A percentile compares a stretch with the other conserved stretches of the same genome.
Evolutionary conservation across 2,888 invertebrate genomes (phyloP).

Genomic region (Lepeophtheirus nordmannii): DNA sequence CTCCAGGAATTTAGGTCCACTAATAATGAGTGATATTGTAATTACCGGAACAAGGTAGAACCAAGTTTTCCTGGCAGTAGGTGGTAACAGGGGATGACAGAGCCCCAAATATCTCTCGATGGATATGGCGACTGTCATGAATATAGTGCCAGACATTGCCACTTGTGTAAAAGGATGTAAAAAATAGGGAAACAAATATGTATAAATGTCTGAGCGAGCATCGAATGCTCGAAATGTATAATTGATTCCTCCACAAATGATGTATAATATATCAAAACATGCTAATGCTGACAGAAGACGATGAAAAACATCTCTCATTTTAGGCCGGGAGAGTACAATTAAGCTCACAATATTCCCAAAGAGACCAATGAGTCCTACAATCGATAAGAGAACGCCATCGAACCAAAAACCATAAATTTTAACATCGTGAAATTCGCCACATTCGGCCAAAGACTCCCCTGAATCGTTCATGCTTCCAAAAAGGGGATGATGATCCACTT

Average conservation of each 20-base stretch:
- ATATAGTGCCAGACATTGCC: constrained; percentile 20
- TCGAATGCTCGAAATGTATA: constrained; percentile 13
- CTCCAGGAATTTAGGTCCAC: constrained; percentile 19
- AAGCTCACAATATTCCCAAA: constrained; percentile 9
- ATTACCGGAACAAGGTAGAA: constrained; percentile 16
- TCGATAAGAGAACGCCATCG: background rate
- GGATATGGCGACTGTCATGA: constrained; percentile 20
- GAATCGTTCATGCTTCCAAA: too few species aligned
- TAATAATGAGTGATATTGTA: constrained; percentile 4
- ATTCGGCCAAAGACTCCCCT: background rate
- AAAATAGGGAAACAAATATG: constrained; percentile 14
- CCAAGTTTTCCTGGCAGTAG: constrained; percentile 12
- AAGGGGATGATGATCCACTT: too few species aligned
- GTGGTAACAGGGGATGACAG: constrained; percentile 4
- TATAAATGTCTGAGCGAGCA: constrained; percentile 17
- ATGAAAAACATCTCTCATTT: constrained; percentile 15
- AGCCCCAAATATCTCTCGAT: constrained; percentile 23
- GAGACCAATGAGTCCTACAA: background rate
- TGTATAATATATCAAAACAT: constrained; percentile 19
- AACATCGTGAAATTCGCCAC: background rate
- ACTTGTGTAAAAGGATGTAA: constrained; percentile 7
- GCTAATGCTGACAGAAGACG: constrained; percentile 11
- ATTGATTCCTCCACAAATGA: constrained; percentile 20
- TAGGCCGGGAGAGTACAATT: constrained; percentile 5
- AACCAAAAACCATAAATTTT: constrained; percentile 10